Base-by-base conservation (phyloP, 2,888 invertebrate genomes). In the Acronicta alni region DNA sequence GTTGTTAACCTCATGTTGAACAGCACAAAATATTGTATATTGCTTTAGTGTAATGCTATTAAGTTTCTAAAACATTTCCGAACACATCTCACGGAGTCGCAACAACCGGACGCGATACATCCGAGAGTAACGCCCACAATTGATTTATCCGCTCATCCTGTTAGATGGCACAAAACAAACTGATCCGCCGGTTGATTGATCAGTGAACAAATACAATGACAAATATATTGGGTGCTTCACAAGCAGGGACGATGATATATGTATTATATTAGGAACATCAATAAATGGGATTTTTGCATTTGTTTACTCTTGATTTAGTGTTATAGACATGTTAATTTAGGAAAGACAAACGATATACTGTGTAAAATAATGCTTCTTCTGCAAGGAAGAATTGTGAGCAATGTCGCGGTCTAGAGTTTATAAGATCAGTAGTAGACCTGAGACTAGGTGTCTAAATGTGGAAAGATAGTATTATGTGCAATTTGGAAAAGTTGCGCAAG, bases 161-260 rank as follows among this genome's bases (percentile, higher is more conserved):
- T 5, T 14, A 45, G 53, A 49, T 55, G 52, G 10, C 23, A 37
- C 44, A 52, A 49, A 67, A 57, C 62, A 67, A 72, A 48, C 44
- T 47, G 72, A 57, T 72, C 54, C 14, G 45, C 12, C 39, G 49
- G 51, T 20, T 72, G 62, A 70, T 72, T 44, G 62, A 70, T 67
- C 72, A 62, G 52, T 38, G 23, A 48, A 52, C 56, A 72, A 72
- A 69, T 67, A 56, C 54, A 54, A 42, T 72, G 57, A 57, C 72
- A 69, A 57, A 61, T 51, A 57, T 52, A 57, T 72, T 70, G 16
- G 39, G 15, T 47, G 30, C 30, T 10, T 30, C 64, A 18, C 39
- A 12, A 38, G 30, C 15, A 47, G n/a, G 8, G 42, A 23, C 56
- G n/a, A 38, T n/a, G 18, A 64, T 52, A 37, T 45, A 64, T 52